A percentile compares a stretch with the other conserved stretches of the same genome.
These are phyloP conservation scores for Cephus rjabovi DNA, from an alignment of 2,888 invertebrate species.

Conservation along the genomic window DNA sequence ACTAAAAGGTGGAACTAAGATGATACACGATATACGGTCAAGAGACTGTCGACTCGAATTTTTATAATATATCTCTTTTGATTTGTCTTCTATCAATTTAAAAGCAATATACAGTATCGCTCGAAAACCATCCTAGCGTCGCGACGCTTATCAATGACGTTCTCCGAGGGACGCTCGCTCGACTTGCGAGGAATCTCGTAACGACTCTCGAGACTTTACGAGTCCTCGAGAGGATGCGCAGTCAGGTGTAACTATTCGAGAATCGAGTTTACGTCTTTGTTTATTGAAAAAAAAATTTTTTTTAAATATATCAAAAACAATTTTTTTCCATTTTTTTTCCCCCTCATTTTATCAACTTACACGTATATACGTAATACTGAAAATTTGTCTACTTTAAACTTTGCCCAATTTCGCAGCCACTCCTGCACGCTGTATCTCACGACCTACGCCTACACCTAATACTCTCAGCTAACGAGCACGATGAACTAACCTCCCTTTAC, in stretches of 20 bases:
- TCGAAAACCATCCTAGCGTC: background rate
- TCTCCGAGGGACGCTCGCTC: background rate
- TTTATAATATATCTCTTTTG: background rate
- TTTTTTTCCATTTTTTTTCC: background rate
- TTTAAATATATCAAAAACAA: background rate
- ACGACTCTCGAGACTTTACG: background rate
- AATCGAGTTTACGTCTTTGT: background rate
- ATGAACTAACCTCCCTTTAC: too few relatives aligned
- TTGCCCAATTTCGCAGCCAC: too few relatives aligned
- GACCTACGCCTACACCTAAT: background rate
- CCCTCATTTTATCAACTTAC: background rate
- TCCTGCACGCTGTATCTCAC: accelerated
- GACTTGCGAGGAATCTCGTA: background rate
- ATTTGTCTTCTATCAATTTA: background rate
- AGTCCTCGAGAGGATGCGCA: background rate
- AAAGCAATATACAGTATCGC: background rate
- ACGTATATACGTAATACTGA: too few relatives aligned
- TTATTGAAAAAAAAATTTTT: background rate
- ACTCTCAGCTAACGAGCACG: background rate
- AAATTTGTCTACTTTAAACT: too few relatives aligned
- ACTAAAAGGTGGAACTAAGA: background rate
- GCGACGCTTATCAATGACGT: background rate
- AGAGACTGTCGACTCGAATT: background rate
- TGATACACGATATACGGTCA: background rate
- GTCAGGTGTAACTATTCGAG: background rate